Conservation (phyloP, 2,797 vertebrate species). For the Danio aesculapii region DNA sequence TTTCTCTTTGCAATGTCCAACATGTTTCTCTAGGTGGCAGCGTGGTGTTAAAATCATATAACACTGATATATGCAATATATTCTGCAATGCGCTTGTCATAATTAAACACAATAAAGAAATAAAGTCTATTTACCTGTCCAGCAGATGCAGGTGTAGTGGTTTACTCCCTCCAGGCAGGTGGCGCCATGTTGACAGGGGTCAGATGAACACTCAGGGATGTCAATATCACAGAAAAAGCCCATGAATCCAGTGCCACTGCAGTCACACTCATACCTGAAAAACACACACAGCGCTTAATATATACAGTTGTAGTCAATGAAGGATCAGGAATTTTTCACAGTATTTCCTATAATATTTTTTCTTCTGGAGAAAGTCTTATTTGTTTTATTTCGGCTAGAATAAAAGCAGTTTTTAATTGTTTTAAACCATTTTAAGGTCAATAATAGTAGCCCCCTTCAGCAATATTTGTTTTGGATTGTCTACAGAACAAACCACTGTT, state of each 20-base stretch:
- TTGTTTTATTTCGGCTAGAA: no score
- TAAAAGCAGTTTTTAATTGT: no score
- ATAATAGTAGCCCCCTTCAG: no score
- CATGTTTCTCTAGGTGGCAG: constrained; percentile 45
- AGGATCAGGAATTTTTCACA: no score
- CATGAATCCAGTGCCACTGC: constrained; percentile 85
- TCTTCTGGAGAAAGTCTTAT: no score
- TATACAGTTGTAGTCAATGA: no score
- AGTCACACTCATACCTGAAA: constrained; percentile 88
- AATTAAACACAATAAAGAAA: neutral
- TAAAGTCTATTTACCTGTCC: constrained; percentile 81
- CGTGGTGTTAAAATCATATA: constrained; percentile 25
- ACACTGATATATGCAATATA: neutral
- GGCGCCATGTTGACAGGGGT: constrained; percentile 87
- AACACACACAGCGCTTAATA: neutral
- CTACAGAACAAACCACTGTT: no score
- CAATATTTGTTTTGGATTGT: no score
- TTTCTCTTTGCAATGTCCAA: constrained; percentile 26
- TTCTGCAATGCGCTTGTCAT: neutral
- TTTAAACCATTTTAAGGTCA: no score
- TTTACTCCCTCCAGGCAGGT: constrained; percentile 86
- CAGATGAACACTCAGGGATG: constrained; percentile 89
- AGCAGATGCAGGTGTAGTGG: constrained; percentile 88
- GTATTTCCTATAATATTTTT: no score
- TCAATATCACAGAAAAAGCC: constrained; percentile 87